phyloP scores from a whole-genome alignment of 2,113 vertebrate genomes.

The Platichthys stellatus region DNA sequence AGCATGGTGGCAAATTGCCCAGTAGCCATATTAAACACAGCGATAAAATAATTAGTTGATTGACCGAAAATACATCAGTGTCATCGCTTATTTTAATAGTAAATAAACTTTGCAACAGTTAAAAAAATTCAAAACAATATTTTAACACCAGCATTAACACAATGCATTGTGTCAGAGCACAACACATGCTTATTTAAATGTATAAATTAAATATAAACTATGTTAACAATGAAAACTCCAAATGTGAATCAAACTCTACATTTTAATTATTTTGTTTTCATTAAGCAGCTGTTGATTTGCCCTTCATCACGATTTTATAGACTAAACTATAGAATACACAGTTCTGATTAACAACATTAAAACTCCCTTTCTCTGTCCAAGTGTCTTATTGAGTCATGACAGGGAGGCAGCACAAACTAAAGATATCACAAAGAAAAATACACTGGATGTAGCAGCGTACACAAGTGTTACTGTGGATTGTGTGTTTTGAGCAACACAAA shows the following conservation, averaged over 20 bases:
- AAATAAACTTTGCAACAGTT: conserved; percentile 14
- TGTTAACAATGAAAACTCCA: neutral
- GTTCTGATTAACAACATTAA: conserved; percentile 21
- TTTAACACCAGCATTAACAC: conserved; percentile 25
- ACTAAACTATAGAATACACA: neutral
- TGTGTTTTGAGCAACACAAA: too few relatives aligned
- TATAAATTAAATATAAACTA: neutral
- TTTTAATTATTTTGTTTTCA: neutral
- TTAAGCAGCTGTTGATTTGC: neutral
- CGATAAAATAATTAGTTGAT: conserved; percentile 24
- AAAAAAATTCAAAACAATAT: conserved; percentile 34
- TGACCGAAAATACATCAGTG: neutral
- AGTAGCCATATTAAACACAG: neutral
- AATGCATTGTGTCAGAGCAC: neutral
- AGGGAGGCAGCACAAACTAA: neutral
- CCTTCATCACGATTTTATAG: neutral
- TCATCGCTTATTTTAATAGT: too few relatives aligned
- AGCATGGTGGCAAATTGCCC: conserved; percentile 24
- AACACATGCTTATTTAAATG: neutral
- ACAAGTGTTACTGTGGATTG: too few relatives aligned
- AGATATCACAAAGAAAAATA: too few relatives aligned
- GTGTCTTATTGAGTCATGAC: too few relatives aligned
- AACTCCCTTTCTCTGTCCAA: neutral
- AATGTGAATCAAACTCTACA: neutral
- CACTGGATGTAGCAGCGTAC: too few relatives aligned